A percentile compares a stretch with the other conserved stretches of the same genome.
phyloP scores from a whole-genome alignment of 2,888 invertebrate species.

The Pherbina coryleti region DNA sequence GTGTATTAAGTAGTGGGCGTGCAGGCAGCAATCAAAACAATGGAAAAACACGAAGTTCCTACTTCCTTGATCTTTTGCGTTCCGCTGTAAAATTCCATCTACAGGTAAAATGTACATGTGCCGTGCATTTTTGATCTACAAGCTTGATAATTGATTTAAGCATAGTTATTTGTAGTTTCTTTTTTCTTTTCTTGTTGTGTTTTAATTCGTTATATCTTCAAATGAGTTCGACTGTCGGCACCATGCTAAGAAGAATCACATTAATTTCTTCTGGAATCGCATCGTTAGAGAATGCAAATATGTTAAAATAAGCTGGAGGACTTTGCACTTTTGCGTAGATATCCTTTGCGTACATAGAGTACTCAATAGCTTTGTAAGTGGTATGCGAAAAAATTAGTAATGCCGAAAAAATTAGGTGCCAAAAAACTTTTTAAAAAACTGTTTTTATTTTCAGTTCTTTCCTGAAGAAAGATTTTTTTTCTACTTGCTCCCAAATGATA shows the following conservation, averaged over 20 bases:
- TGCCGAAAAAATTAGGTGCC: too few relatives aligned
- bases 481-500: too few relatives aligned
- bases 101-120: background rate
- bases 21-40: slow-evolving; percentile 53
- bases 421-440: too few relatives aligned
- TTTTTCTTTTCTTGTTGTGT: background rate
- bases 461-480: too few relatives aligned
- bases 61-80: slow-evolving; percentile 52
- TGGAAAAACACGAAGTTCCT: slow-evolving; percentile 59
- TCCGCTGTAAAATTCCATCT: background rate
- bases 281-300: background rate
- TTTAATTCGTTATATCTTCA: background rate
- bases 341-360: too few relatives aligned
- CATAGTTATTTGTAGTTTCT: background rate
- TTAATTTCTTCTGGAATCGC: too few relatives aligned
- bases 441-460: too few relatives aligned
- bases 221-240: background rate
- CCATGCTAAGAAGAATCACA: too few relatives aligned
- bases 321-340: too few relatives aligned
- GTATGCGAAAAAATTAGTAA: too few relatives aligned
- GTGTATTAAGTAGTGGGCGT: slow-evolving; percentile 53
- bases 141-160: slow-evolving; percentile 12
- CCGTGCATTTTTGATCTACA: background rate
- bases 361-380: too few relatives aligned
- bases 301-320: too few relatives aligned